Percentiles rank a stretch among this genome's conserved stretches.
These are phyloP conservation scores for Coreius guichenoti DNA, from an alignment of 2,797 vertebrate species.

Conservation along the genomic window DNA sequence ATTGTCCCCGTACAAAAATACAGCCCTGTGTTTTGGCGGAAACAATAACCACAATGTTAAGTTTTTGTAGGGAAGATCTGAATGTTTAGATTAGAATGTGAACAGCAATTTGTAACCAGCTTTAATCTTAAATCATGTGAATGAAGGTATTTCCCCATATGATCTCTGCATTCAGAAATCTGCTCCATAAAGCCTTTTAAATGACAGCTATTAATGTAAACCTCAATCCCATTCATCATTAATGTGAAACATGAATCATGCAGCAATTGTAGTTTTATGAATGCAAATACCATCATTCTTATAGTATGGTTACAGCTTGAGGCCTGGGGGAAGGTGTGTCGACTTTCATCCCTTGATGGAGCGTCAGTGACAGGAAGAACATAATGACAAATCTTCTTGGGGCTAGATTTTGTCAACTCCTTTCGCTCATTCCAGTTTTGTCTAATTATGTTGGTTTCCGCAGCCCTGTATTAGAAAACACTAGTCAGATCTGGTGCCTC, in stretches of 20 bases:
- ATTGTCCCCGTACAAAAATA: background rate
- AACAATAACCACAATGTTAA: background rate
- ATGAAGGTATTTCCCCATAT: background rate
- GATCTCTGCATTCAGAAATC: slow-evolving; percentile 34
- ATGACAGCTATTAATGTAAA: slow-evolving; percentile 49
- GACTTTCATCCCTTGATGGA: slow-evolving; percentile 72
- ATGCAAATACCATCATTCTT: slow-evolving; percentile 59
- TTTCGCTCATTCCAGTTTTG: slow-evolving; percentile 65
- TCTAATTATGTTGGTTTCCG: slow-evolving; percentile 74
- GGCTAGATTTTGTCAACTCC: slow-evolving; percentile 75
- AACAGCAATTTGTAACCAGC: slow-evolving; percentile 16
- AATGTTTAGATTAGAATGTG: slow-evolving; percentile 14
- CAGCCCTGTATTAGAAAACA: slow-evolving; percentile 70
- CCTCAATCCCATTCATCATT: slow-evolving; percentile 33
- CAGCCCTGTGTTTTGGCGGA: background rate
- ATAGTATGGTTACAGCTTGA: slow-evolving; percentile 50
- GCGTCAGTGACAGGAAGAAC: slow-evolving; percentile 76
- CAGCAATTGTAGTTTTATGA: slow-evolving; percentile 62
- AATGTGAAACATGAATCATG: slow-evolving; percentile 57
- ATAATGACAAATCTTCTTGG: slow-evolving; percentile 71
- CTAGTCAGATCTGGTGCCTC: slow-evolving; percentile 62
- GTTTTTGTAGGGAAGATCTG: background rate
- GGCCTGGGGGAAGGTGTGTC: slow-evolving; percentile 62
- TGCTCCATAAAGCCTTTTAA: slow-evolving; percentile 20
- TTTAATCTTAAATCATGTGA: background rate